Evolutionary conservation across 2,113 vertebrate species (phyloP), one percentile per base, ranked within the genome.

Genomic region (Ariopsis seemanni): DNA sequence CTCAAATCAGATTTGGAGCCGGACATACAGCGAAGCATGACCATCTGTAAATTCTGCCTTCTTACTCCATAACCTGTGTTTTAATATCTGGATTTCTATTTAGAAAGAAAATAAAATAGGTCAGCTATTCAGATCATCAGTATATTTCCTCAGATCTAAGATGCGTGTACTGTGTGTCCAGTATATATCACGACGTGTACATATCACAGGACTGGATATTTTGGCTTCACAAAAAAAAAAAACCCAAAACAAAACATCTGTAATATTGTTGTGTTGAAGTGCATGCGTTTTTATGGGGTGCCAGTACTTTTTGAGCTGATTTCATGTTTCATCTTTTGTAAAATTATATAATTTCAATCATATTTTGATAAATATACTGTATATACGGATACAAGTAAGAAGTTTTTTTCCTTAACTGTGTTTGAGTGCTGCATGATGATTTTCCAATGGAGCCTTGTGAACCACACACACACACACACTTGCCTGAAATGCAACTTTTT

Each of bases 361-460:
- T 42, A 42, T 42, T 42, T 17, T 71, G 22, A 65, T 10, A 65
- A 65, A 65, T 10, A 65, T 65, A 25, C 62, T 65, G 65, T 69
- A 30, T 30, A 27, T 30, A 30, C 4, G 5, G 10, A 27, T 15
- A 69, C 11, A 42, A 3, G 15, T 10, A 74, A 4, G 34, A 8
- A 48, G 15, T 20, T 74, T 52, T 42, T 50, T 50, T 85, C 88
- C 91, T 88, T 88, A 89, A 93, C 4, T 78, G 92, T 91, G 87
- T 88, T 92, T 78, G 53, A 34, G 34, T 65, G 85, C 30, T 12
- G 55, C 1, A 17, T 53, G 50, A 67, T 69, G 65, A 90, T 93
- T 95, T 95, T 94, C 93, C 94, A 95, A 90, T 91, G 91, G 91
- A 93, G 93, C 94, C 93, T 91, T 95, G 94, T 91, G 92, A 93